These are phyloP conservation scores for Phymastichus coffea DNA, from an alignment of 1,140 invertebrate genomes.

Conservation along the genomic window DNA sequence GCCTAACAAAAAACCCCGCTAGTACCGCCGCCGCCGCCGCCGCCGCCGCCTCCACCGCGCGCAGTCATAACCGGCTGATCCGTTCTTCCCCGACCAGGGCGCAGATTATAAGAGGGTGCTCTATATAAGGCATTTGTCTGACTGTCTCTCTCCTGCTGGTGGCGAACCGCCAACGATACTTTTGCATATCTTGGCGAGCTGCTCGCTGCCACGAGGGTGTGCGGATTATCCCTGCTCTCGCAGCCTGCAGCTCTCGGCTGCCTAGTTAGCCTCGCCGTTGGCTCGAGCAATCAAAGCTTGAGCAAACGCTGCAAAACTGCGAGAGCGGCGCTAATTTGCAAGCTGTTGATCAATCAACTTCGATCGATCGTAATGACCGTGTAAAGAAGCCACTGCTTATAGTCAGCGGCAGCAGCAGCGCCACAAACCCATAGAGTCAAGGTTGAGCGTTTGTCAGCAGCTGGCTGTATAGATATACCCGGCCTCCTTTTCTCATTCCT, in stretches of 20 bases:
- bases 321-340: too few species aligned
- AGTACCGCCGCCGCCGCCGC: too few species aligned
- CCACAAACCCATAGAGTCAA: conserved; percentile 17
- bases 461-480: background rate
- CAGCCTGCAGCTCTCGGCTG: too few species aligned
- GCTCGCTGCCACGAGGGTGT: too few species aligned
- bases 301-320: too few species aligned
- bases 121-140: conserved; percentile 35
- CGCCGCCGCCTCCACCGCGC: conserved; percentile 21
- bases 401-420: background rate
- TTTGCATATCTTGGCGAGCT: conserved; percentile 26
- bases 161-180: conserved; percentile 34
- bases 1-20: too few species aligned
- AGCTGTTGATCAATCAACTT: conserved; percentile 27
- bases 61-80: conserved; percentile 51
- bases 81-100: conserved; percentile 35
- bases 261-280: too few species aligned
- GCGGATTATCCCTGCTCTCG: too few species aligned
- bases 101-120: conserved; percentile 48
- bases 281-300: too few species aligned
- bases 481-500: background rate
- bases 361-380: conserved; percentile 22
- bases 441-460: conserved; percentile 23
- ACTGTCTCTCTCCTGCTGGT: conserved; percentile 32
- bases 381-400: conserved; percentile 18